phyloP scores from a whole-genome alignment of 2,113 vertebrate species.

The Brevimyrus niger region DNA sequence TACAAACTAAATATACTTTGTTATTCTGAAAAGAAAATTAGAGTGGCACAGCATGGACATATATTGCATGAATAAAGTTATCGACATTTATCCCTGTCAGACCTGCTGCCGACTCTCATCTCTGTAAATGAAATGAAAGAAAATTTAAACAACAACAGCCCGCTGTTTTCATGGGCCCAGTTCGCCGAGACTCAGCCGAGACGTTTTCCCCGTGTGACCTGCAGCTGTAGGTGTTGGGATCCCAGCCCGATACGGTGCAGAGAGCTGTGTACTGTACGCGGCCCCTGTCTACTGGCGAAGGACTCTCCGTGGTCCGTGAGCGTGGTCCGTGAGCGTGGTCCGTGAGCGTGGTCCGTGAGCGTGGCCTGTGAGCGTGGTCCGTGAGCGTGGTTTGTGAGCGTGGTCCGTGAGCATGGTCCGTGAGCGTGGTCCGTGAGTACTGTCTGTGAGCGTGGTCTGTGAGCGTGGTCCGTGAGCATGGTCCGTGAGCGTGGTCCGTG shows the following conservation, averaged over 20 bases:
- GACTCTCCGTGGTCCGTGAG: neutral
- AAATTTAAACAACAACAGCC: neutral
- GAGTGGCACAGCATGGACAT: neutral
- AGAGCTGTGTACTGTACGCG: neutral
- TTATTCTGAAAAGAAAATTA: neutral
- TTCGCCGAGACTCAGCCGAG: neutral
- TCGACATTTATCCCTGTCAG: neutral
- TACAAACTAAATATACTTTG: too few relatives aligned
- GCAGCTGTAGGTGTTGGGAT: neutral
- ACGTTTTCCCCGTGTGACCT: neutral
- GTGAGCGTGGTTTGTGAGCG: too few relatives aligned
- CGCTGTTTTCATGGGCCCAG: neutral
- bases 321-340: too few relatives aligned
- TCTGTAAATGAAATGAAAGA: neutral
- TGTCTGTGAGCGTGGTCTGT: too few relatives aligned
- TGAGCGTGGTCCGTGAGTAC: too few relatives aligned
- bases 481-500: too few relatives aligned
- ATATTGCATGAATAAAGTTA: neutral
- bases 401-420: too few relatives aligned
- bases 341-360: too few relatives aligned
- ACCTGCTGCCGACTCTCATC: neutral
- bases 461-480: too few relatives aligned
- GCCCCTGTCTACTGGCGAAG: neutral
- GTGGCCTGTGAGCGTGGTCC: too few relatives aligned
- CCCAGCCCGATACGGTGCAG: neutral